These are phyloP conservation scores for Helicorthomorpha holstii DNA, from an alignment of 1,140 invertebrate species.

Conservation along the genomic window DNA sequence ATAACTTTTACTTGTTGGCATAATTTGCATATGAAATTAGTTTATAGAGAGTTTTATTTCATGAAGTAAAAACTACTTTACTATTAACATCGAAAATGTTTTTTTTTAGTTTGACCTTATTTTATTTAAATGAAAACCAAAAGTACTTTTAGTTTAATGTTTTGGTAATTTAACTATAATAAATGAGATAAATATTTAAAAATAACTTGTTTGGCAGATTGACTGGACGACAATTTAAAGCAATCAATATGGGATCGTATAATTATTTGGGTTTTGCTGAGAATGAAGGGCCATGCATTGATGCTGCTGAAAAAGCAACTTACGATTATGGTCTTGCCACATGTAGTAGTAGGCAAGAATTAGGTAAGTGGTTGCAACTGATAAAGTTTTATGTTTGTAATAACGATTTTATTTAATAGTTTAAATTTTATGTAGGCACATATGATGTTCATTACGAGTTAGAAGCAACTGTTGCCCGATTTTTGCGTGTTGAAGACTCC, in stretches of 20 bases:
- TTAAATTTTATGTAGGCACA: slow-evolving; percentile 25
- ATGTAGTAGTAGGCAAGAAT: slow-evolving; percentile 41
- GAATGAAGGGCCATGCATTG: slow-evolving; percentile 51
- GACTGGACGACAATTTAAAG: slow-evolving; percentile 58
- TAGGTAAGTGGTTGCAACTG: neutral
- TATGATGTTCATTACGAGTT: slow-evolving; percentile 29
- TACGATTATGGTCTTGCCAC: slow-evolving; percentile 47
- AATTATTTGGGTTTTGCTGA: slow-evolving; percentile 85
- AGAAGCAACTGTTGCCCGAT: slow-evolving; percentile 34
- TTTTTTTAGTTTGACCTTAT: no score
- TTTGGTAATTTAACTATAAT: no score
- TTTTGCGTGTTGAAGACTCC: slow-evolving; percentile 34
- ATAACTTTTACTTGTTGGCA: no score
- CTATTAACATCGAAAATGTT: no score
- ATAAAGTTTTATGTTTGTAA: no score
- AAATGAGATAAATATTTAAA: no score
- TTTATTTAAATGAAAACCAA: no score
- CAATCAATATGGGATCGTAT: slow-evolving; percentile 79
- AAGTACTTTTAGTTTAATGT: no score
- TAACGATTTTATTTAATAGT: neutral
- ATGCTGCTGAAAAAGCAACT: slow-evolving; percentile 42
- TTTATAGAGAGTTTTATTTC: no score
- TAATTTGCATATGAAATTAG: no score
- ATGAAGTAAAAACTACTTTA: no score
- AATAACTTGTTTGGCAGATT: no score